Evolutionary conservation across 2,888 invertebrate species (phyloP).

Genomic region (Coremacera marginata): DNA sequence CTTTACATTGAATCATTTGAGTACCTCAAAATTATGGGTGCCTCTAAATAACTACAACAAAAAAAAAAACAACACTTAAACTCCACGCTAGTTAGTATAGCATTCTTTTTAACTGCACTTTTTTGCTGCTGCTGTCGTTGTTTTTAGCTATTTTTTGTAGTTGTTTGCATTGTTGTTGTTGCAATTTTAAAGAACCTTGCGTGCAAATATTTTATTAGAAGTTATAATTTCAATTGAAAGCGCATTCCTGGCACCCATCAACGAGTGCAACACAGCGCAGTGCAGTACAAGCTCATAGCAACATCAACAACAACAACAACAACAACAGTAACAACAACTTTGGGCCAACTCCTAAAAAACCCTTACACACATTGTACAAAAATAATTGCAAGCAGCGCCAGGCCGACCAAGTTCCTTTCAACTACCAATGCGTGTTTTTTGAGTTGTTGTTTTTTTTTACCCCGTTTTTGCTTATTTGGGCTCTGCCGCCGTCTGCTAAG

Average conservation of each 20-base stretch:
- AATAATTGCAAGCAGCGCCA: conserved; percentile 19
- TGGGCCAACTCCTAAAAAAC: too few species aligned
- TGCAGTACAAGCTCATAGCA: not conserved
- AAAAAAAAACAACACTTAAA: conserved; percentile 5
- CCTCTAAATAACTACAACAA: not conserved
- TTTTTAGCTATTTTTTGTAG: conserved; percentile 9
- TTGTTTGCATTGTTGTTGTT: conserved; percentile 38
- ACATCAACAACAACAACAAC: conserved; percentile 16
- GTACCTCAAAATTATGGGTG: conserved; percentile 5
- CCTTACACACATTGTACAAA: not conserved
- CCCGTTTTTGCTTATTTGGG: too few species aligned
- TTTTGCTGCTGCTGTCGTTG: conserved; percentile 31
- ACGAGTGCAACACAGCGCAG: conserved; percentile 33
- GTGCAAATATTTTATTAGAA: conserved; percentile 64
- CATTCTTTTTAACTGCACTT: not conserved
- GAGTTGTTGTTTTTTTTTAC: not conserved
- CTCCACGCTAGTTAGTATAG: conserved; percentile 27
- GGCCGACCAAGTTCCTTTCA: not conserved
- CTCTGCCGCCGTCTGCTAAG: not conserved
- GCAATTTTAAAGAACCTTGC: conserved; percentile 50
- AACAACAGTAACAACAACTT: conserved; percentile 4
- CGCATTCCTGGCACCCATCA: conserved; percentile 54
- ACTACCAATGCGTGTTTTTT: conserved; percentile 1
- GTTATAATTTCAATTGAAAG: conserved; percentile 59
- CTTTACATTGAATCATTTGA: conserved; percentile 25